Conservation (phyloP, 2,113 vertebrate genomes). For the Pithys albifrons region DNA sequence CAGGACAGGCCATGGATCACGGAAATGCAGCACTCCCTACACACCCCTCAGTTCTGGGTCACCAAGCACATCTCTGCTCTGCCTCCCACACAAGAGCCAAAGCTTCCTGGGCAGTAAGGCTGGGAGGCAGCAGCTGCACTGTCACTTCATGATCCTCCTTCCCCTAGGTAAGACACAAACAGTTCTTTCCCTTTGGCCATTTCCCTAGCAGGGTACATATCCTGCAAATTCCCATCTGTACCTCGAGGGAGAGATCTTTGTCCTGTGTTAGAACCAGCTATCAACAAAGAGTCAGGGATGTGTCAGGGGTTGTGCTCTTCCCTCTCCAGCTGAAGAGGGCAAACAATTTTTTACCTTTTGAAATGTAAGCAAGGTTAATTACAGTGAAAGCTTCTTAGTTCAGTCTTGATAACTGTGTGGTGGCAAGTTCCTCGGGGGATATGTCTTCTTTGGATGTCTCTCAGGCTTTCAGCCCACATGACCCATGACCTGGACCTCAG, state of each 20-base stretch:
- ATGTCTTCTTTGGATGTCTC: background rate
- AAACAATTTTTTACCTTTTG: background rate
- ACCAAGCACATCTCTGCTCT: background rate
- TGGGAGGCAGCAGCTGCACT: background rate
- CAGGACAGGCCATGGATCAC: background rate
- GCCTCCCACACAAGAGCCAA: background rate
- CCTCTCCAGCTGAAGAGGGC: background rate
- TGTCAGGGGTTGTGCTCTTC: background rate
- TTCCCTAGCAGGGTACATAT: background rate
- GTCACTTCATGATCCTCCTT: background rate
- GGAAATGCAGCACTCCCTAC: background rate
- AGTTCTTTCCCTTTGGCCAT: background rate
- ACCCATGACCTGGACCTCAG: background rate
- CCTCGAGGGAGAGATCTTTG: background rate
- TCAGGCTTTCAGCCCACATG: background rate
- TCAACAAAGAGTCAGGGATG: background rate
- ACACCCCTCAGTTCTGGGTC: background rate
- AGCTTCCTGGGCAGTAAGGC: background rate
- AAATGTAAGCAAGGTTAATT: background rate
- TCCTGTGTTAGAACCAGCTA: background rate
- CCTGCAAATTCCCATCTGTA: background rate
- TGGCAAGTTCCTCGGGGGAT: background rate
- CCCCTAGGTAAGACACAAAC: background rate
- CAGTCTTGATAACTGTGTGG: background rate
- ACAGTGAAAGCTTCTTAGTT: background rate